Conservation (phyloP, 1,140 invertebrate genomes). For the Cecropterus lyciades region DNA sequence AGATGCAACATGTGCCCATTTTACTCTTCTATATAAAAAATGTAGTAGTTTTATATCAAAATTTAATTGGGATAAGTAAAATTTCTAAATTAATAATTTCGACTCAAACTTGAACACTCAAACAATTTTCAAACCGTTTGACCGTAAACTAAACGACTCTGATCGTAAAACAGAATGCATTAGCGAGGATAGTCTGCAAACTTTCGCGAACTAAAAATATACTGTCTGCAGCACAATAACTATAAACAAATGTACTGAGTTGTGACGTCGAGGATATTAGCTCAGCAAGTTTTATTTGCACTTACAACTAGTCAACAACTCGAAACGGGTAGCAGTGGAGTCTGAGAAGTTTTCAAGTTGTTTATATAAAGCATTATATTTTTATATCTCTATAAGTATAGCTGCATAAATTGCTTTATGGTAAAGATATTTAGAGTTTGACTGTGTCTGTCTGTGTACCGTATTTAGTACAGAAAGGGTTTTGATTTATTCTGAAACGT, state of each 20-base stretch:
- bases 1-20: too few relatives aligned
- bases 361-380: neutral
- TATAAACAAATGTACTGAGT: conserved; percentile 19
- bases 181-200: conserved; percentile 15
- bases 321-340: neutral
- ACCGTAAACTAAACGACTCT: conserved; percentile 2
- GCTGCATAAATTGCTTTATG: too few relatives aligned
- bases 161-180: conserved; percentile 22
- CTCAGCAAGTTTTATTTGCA: conserved; percentile 15
- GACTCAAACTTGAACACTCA: neutral
- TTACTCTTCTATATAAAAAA: too few relatives aligned
- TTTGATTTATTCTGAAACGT: too few relatives aligned
- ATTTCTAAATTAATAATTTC: conserved; percentile 7
- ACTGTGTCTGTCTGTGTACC: too few relatives aligned
- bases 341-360: neutral
- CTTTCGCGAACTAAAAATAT: conserved; percentile 19
- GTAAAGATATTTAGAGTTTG: too few relatives aligned
- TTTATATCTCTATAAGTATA: neutral
- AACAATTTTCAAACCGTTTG: conserved; percentile 10
- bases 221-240: conserved; percentile 8
- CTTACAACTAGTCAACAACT: conserved; percentile 11
- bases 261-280: conserved; percentile 14
- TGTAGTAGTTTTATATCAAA: too few relatives aligned
- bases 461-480: too few relatives aligned
- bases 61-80: too few relatives aligned